Base-by-base conservation (phyloP, 2,888 invertebrate species). In the Synanthedon vespiformis region DNA sequence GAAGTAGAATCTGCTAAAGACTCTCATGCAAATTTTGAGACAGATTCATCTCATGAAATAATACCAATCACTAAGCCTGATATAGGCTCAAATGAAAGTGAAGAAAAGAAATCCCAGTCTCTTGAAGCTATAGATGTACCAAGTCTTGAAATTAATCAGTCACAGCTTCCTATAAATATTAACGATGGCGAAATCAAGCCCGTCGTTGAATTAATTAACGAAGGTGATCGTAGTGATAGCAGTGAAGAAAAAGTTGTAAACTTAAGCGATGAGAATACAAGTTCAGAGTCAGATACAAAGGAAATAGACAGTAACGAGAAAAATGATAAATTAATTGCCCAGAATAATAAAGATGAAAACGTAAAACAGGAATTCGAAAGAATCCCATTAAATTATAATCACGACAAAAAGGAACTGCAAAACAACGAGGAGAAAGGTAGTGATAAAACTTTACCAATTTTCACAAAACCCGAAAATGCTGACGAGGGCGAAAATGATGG, bases 361-460 rank as follows among this genome's bases (percentile, higher is more conserved):
- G 68, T 83, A 1, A 86, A 86, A 65, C 74, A 86, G 65, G 72
- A 85, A 57, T 83, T 88, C 67, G 86, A 88, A 72, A 74, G 83
- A 62, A 81, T 86, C 55, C 88, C 88, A 4, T 61, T 79, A 51
- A 68, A 84, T 68, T 86, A 88, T 57, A 83, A 82, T 54, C 84
- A 84, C 54, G 69, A 64, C 48, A 58, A 70, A 52, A 64, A 66
- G 44, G 61, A 61, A 56, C 52, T 67, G 52, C 58, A 68, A 49
- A 56, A 63, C 52, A 57, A 59, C 40, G 58, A 62, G 4, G 53
- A 59, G 44, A 52, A 50, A 13, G 50, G 22, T 6, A 18, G 12
- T 49, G 56, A 58, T 34, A 53, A 54, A 50, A 54, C 52, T 51
- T 54, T 60, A 54, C 55, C 61, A 60, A 57, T 49, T 54, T 51